A percentile compares a stretch with the other conserved stretches of the same genome.
These are phyloP conservation scores for human DNA, from an alignment of 2,113 vertebrate species.

Conservation along the genomic window GRCh38 chr1:239343001-239343500, in stretches of 20 bases:
- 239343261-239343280: no score
- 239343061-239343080: background rate
- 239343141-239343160: no score
- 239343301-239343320: background rate
- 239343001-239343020: background rate
- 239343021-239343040: background rate
- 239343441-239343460: background rate
- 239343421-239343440: background rate
- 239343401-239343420: background rate
- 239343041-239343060: background rate
- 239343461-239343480: background rate
- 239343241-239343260: no score
- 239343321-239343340: background rate
- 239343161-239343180: background rate
- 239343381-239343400: background rate
- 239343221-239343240: no score
- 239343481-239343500: no score
- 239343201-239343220: no score
- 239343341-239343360: background rate
- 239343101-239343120: no score
- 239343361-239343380: background rate
- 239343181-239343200: no score
- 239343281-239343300: no score
- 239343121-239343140: no score
- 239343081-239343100: no score